phyloP scores from a whole-genome alignment of 2,113 vertebrate species.

The Dryoscopus gambensis region DNA sequence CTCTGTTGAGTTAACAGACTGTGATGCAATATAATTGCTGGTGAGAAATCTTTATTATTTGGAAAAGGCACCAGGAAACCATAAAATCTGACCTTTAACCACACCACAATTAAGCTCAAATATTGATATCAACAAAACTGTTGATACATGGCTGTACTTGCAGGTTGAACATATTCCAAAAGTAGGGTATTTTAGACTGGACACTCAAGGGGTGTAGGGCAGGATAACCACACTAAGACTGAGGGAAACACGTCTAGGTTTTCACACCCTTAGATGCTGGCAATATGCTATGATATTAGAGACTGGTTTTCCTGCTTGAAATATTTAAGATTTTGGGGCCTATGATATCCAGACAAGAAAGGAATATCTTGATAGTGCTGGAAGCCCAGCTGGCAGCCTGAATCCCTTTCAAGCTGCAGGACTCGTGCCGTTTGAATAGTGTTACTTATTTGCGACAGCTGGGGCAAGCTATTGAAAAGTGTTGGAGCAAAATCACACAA shows the following conservation, averaged over 20 bases:
- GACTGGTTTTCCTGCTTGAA: not conserved
- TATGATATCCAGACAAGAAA: not conserved
- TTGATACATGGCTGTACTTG: slow-evolving; percentile 3
- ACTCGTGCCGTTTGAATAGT: not conserved
- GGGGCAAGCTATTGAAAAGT: not conserved
- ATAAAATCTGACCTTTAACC: slow-evolving; percentile 51
- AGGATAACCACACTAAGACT: not conserved
- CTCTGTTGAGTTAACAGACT: not conserved
- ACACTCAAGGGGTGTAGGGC: not conserved
- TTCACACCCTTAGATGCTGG: not conserved
- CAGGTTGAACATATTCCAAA: slow-evolving; percentile 31
- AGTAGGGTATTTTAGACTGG: not conserved
- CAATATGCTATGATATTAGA: not conserved
- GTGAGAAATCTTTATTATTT: slow-evolving; percentile 46
- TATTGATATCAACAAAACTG: slow-evolving; percentile 59
- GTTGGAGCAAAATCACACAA: slow-evolving; percentile 36
- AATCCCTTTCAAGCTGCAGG: slow-evolving; percentile 35
- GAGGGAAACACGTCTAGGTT: not conserved
- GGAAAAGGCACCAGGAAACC: slow-evolving; percentile 6
- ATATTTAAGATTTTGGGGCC: not conserved
- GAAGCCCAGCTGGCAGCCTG: not conserved
- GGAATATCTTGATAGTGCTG: not conserved
- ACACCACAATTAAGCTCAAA: not conserved
- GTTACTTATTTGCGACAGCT: not conserved
- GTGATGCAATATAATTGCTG: slow-evolving; percentile 3